Evolutionary conservation across 2,113 vertebrate species (phyloP).

Genomic region (Eidolon helvum): DNA sequence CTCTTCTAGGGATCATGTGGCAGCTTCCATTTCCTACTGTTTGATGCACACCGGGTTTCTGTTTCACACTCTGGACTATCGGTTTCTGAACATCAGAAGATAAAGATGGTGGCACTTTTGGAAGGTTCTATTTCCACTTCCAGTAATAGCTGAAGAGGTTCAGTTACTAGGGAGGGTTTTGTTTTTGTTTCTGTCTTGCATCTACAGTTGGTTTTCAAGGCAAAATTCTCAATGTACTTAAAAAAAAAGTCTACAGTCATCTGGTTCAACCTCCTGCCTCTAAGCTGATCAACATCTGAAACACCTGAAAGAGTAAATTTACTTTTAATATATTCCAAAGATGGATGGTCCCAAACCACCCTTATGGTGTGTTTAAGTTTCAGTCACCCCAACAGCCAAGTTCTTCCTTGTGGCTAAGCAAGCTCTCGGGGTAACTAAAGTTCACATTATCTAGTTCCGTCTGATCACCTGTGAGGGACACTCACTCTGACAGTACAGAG

Average conservation of each 20-base stretch:
- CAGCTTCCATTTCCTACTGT: conserved; percentile 55
- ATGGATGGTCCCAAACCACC: neutral
- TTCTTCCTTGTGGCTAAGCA: conserved; percentile 47
- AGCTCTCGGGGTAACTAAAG: conserved; percentile 38
- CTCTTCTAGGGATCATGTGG: neutral
- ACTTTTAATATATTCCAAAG: neutral
- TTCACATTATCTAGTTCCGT: conserved; percentile 38
- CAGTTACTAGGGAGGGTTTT: conserved; percentile 41
- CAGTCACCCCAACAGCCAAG: conserved; percentile 26
- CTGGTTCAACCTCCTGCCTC: neutral
- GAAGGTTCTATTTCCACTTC: conserved; percentile 35
- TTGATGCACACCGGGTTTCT: conserved; percentile 59
- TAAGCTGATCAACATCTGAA: neutral
- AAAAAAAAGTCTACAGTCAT: neutral
- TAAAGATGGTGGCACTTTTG: conserved; percentile 53
- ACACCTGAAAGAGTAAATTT: neutral
- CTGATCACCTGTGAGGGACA: neutral
- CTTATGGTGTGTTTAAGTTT: conserved; percentile 29
- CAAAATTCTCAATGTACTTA: neutral
- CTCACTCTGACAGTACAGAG: conserved; percentile 18
- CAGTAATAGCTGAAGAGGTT: conserved; percentile 40
- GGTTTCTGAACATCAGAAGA: conserved; percentile 34
- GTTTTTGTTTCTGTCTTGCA: neutral
- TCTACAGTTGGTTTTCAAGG: neutral
- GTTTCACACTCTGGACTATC: conserved; percentile 58